Evolutionary conservation across 2,888 invertebrate genomes (phyloP), one percentile per base, ranked within the genome.

Genomic region (Micropterix aruncella): DNA sequence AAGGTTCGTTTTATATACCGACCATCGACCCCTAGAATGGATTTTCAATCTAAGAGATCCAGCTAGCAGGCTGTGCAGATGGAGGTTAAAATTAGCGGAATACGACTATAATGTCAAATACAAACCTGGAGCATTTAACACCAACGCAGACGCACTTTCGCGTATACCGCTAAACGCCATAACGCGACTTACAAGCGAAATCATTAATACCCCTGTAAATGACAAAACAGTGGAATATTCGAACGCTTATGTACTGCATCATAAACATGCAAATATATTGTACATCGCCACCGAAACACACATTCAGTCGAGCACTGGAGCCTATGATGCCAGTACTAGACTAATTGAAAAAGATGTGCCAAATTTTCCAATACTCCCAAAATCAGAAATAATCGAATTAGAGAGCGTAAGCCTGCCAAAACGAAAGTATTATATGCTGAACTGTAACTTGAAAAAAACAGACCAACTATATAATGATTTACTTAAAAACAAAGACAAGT

Each of bases 11-110:
- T 51, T 59, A 14, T 46, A 54, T 2, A 59, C 57, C 0, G 58
- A 60, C 44, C 56, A 60, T 46, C 52, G 51, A 44, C 56, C 56
- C 1, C 48, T 60, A 2, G 43, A 44, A 37, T 55, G 53, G 54
- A 42, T 53, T 16, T 47, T 47, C 38, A 48, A 47, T 4, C 15
- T 52, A 3, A 55, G 54, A 42, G 54, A 56, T 18, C 52, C 53
- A 1, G 52, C 48, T 4, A 47, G 51, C 1, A 50, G 53, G 39
- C 41, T 60, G 3, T 43, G 54, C 1, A 40, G 56, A 16, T 60
- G 58, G 58, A 43, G 52, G 27, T 40, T 57, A 5, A 52, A 52
- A 46, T 46, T 58, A 3, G 46, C 50, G 12, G 55, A 56, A 44
- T 57, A 50, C 43, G 53, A 56, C 9, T 57, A 53, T 37, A 48